Conservation (phyloP, 1,140 invertebrate genomes). For the Drosophila aff. region DNA sequence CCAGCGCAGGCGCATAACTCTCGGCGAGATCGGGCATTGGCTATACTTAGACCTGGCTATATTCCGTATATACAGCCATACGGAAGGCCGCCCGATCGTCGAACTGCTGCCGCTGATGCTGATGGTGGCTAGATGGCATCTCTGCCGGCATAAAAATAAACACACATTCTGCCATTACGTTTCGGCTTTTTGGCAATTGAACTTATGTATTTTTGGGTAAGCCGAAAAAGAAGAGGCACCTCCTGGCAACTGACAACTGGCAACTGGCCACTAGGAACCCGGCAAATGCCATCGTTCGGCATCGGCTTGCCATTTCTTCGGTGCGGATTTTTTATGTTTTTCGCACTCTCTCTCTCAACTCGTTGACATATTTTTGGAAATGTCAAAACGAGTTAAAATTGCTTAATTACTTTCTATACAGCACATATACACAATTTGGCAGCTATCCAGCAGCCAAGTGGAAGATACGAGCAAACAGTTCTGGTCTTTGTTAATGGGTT, state of each 20-base stretch:
- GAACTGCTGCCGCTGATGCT: constrained; percentile 37
- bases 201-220: constrained; percentile 28
- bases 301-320: constrained; percentile 70
- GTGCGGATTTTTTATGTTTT: constrained; percentile 39
- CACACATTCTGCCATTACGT: constrained; percentile 39
- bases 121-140: constrained; percentile 51
- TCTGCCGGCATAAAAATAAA: constrained; percentile 72
- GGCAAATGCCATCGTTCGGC: constrained; percentile 61
- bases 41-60: constrained; percentile 75
- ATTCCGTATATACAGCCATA: constrained; percentile 45
- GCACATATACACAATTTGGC: constrained; percentile 53
- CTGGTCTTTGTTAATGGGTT: constrained; percentile 42
- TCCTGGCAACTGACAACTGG: constrained; percentile 33
- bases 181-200: constrained; percentile 68
- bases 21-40: constrained; percentile 26
- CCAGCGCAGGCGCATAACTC: constrained; percentile 64
- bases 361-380: constrained; percentile 82
- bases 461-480: constrained; percentile 33
- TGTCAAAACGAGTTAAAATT: constrained; percentile 75
- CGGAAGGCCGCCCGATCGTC: constrained; percentile 76
- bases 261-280: constrained; percentile 39
- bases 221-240: constrained; percentile 28
- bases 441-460: constrained; percentile 39
- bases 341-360: constrained; percentile 53
- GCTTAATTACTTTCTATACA: constrained; percentile 77